A percentile compares a stretch with the other conserved stretches of the same genome.
Conservation (phyloP, 2,797 vertebrate species). For the Avahi laniger region DNA sequence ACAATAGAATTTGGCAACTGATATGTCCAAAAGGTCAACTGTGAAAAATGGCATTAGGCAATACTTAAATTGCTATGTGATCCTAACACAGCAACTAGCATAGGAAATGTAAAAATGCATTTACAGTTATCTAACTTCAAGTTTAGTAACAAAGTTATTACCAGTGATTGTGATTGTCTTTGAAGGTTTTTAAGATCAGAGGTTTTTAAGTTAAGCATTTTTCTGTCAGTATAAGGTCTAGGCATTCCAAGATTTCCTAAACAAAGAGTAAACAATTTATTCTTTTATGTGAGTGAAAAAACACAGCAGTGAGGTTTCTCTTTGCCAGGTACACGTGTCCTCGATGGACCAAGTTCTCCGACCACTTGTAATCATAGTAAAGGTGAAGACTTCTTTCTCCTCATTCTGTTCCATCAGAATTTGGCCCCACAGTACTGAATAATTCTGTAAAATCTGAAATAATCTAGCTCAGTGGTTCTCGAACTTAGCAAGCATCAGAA, state of each 20-base stretch:
- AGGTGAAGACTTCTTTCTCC: neutral
- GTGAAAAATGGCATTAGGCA: neutral
- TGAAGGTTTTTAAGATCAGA: neutral
- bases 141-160: neutral
- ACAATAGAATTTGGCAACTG: slow-evolving; percentile 6
- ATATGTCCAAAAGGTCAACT: neutral
- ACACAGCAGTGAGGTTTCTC: neutral
- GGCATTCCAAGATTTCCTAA: neutral
- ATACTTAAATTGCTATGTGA: neutral
- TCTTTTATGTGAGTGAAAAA: neutral
- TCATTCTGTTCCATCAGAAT: neutral
- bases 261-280: neutral
- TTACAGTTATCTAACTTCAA: neutral
- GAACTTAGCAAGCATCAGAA: neutral
- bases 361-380: neutral
- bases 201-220: neutral
- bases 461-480: neutral
- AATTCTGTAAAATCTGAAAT: neutral
- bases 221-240: neutral
- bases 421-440: neutral
- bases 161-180: neutral
- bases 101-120: neutral
- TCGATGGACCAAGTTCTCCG: neutral
- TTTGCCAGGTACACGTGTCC: neutral
- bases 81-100: neutral